A percentile compares a stretch with the other conserved stretches of the same genome.
These are phyloP conservation scores for Pandemis heparana DNA, from an alignment of 2,888 invertebrate genomes.

Conservation along the genomic window DNA sequence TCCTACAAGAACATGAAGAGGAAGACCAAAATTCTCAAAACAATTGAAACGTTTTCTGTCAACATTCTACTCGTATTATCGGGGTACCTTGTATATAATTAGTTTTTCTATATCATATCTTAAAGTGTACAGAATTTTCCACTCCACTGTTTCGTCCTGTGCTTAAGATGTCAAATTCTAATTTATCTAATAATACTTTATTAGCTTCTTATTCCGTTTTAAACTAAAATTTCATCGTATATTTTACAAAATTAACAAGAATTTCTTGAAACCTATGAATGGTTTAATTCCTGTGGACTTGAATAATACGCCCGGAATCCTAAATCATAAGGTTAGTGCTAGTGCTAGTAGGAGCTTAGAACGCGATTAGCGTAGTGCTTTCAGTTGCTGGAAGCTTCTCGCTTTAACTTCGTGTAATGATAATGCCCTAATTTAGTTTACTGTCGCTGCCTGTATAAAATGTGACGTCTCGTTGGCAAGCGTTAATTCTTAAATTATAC, in stretches of 20 bases:
- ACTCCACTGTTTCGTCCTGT: too few species aligned
- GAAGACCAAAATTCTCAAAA: too few species aligned
- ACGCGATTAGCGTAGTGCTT: constrained; percentile 8
- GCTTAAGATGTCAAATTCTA: too few species aligned
- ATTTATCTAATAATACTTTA: background rate
- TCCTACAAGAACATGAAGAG: too few species aligned
- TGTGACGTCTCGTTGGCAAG: too few species aligned
- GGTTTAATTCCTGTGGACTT: background rate
- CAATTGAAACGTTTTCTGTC: too few species aligned
- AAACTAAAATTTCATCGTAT: background rate
- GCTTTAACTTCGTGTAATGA: background rate
- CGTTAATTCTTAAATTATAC: too few species aligned
- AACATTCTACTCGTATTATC: too few species aligned
- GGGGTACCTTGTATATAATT: too few species aligned
- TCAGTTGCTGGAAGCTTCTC: constrained; percentile 13
- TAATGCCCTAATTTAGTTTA: background rate
- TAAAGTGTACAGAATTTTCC: too few species aligned
- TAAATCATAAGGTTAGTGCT: background rate
- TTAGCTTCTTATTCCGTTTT: background rate
- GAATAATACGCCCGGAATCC: background rate
- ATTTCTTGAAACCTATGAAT: background rate
- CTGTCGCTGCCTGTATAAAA: background rate
- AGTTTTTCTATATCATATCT: too few species aligned
- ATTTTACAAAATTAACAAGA: background rate
- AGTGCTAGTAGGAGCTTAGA: background rate